A percentile compares a stretch with the other conserved stretches of the same genome.
phyloP scores from a whole-genome alignment of 2,888 invertebrate species.

The Anthoptus insignis region DNA sequence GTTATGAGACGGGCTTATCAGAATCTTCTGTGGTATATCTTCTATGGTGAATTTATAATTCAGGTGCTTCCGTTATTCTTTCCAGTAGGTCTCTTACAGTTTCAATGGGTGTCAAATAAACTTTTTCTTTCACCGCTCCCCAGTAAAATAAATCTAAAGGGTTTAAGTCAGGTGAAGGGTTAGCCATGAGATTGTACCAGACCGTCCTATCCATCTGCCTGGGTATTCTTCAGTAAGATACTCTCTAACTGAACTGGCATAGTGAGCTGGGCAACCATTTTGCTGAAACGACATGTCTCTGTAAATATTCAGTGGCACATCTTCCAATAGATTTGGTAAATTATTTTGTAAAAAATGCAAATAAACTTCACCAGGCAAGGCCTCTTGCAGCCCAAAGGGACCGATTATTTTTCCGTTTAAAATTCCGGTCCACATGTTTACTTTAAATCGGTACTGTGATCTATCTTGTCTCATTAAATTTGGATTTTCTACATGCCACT shows the following conservation, averaged over 20 bases:
- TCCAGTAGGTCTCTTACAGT: conserved; percentile 36
- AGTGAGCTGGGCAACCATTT: conserved; percentile 11
- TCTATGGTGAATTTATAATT: too few species aligned
- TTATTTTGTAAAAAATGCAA: conserved; percentile 20
- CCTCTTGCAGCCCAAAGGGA: conserved; percentile 13
- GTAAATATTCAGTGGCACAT: conserved; percentile 1
- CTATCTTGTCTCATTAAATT: conserved; percentile 44
- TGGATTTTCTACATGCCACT: conserved; percentile 42
- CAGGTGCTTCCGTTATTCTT: conserved; percentile 39
- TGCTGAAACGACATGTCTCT: conserved; percentile 38
- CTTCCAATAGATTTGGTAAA: conserved; percentile 9
- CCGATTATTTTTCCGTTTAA: conserved; percentile 26
- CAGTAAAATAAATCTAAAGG: conserved; percentile 31
- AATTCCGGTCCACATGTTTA: conserved; percentile 38
- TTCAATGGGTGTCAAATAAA: conserved; percentile 32
- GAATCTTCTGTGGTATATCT: conserved; percentile 22
- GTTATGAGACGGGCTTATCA: conserved; percentile 26
- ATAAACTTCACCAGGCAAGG: conserved; percentile 12
- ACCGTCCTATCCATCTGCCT: conserved; percentile 32
- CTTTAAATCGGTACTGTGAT: conserved; percentile 48
- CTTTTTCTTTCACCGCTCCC: conserved; percentile 23
- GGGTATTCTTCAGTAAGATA: conserved; percentile 21
- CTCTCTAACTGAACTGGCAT: conserved; percentile 1
- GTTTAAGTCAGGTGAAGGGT: conserved; percentile 35
- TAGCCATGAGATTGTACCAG: conserved; percentile 36